Conservation (phyloP, 2,888 invertebrate genomes). For the Atethmia centrago region DNA sequence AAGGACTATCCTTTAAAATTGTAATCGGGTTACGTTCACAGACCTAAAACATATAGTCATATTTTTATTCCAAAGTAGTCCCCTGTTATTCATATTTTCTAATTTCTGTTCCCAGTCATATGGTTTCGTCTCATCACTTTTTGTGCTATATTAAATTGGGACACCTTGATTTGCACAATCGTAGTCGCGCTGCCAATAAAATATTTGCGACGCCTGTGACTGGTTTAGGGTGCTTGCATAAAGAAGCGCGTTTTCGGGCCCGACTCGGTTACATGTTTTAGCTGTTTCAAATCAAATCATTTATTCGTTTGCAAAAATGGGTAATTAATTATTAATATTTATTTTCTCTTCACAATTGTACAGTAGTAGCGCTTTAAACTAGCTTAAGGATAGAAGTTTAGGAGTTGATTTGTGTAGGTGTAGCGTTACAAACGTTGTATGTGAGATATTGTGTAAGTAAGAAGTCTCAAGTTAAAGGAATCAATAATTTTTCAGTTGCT, state of each 20-base stretch:
- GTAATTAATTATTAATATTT: too few relatives aligned
- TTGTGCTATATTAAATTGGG: neutral
- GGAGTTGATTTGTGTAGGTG: too few relatives aligned
- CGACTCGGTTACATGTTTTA: neutral
- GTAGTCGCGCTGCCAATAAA: too few relatives aligned
- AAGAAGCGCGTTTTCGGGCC: neutral
- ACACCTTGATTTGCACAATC: neutral
- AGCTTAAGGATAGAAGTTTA: too few relatives aligned
- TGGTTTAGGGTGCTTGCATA: neutral
- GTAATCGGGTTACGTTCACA: neutral
- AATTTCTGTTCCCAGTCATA: neutral
- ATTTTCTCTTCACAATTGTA: too few relatives aligned
- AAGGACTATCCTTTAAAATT: neutral
- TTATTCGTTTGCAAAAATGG: too few relatives aligned
- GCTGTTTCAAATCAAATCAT: neutral
- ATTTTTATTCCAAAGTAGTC: neutral
- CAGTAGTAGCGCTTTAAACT: too few relatives aligned
- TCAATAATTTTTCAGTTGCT: neutral
- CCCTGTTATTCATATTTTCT: neutral
- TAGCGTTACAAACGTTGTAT: too few relatives aligned
- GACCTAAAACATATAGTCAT: neutral
- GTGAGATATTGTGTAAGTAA: neutral
- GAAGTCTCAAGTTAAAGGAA: neutral
- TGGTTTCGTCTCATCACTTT: neutral
- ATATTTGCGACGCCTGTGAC: neutral